Conservation (phyloP, 2,113 vertebrate genomes). For the Anseranas semipalmata region DNA sequence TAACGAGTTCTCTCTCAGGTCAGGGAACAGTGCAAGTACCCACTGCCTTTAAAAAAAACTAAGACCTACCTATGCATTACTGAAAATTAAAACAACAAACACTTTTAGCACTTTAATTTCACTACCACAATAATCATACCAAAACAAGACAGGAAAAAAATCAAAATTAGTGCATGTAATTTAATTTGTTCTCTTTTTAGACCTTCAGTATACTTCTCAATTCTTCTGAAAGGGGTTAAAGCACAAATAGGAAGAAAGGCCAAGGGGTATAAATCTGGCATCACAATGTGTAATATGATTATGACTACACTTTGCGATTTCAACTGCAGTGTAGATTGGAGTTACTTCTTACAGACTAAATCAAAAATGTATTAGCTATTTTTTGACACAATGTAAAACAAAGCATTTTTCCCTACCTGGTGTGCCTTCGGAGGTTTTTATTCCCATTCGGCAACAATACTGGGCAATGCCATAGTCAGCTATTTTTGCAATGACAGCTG, state of each 20-base stretch:
- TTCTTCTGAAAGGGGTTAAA: not conserved
- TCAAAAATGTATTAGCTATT: not conserved
- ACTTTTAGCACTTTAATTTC: not conserved
- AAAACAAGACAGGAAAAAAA: not conserved
- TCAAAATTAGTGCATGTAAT: not conserved
- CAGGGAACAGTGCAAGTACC: not conserved
- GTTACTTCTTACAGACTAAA: not conserved
- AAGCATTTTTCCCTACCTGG: conserved; percentile 80
- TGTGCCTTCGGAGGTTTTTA: conserved; percentile 94
- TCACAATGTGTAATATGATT: not conserved
- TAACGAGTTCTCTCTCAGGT: not conserved
- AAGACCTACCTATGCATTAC: not conserved
- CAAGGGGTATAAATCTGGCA: not conserved
- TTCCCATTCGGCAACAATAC: conserved; percentile 97
- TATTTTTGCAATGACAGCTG: conserved; percentile 94
- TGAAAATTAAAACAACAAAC: not conserved
- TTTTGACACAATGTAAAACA: not conserved
- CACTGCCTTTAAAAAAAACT: not conserved
- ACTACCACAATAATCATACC: not conserved
- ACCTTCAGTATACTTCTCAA: not conserved
- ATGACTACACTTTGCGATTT: not conserved
- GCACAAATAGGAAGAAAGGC: not conserved
- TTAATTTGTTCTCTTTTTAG: not conserved
- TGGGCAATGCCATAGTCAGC: conserved; percentile 97
- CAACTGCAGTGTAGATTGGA: not conserved